A percentile compares a stretch with the other conserved stretches of the same genome.
Evolutionary conservation across 2,888 invertebrate species (phyloP).

Genomic region (Chloromyia formosa): DNA sequence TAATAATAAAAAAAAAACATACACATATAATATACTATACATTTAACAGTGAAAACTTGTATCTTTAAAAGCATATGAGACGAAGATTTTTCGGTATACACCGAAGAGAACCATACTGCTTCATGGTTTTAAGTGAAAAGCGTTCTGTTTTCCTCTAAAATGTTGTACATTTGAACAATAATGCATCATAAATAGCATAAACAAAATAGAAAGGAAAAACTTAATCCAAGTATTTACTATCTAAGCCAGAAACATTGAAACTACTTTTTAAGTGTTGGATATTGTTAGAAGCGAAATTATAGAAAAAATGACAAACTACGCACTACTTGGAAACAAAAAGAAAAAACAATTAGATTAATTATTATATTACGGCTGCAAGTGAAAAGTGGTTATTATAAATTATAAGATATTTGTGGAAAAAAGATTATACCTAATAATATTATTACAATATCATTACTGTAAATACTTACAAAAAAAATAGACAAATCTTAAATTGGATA

Average conservation of each 20-base stretch:
- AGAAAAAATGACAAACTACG: neutral
- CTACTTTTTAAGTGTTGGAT: constrained; percentile 42
- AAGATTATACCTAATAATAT: neutral
- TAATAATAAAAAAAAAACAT: neutral
- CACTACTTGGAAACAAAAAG: neutral
- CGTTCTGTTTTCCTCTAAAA: constrained; percentile 5
- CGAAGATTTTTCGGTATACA: too few relatives aligned
- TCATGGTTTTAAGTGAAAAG: neutral
- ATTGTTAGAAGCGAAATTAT: constrained; percentile 27
- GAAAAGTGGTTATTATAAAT: neutral
- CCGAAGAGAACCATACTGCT: too few relatives aligned
- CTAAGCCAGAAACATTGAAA: constrained; percentile 32
- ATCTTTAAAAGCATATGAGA: neutral
- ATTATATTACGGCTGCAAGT: neutral
- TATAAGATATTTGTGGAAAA: neutral
- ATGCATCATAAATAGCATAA: constrained; percentile 11
- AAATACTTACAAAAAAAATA: neutral
- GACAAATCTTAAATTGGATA: constrained; percentile 7
- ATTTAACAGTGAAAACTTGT: neutral
- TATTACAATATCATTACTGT: constrained; percentile 3
- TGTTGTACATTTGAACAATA: constrained; percentile 33
- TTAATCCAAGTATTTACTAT: constrained; percentile 37
- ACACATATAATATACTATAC: neutral
- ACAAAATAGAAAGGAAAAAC: neutral
- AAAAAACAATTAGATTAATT: neutral